phyloP scores from a whole-genome alignment of 2,797 vertebrate genomes.

The Scarus forsteni region DNA sequence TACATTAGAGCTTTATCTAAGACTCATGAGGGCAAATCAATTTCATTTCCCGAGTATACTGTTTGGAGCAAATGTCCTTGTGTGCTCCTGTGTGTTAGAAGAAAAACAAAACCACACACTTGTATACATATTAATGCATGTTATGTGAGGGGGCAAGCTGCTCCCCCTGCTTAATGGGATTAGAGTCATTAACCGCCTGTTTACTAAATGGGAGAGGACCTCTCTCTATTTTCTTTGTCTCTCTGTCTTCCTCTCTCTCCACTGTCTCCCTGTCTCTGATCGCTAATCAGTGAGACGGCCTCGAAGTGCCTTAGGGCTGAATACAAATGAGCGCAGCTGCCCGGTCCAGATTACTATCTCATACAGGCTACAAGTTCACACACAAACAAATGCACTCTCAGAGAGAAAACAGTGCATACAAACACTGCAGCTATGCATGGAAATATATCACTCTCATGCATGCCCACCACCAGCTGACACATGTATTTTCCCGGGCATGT shows the following conservation, averaged over 20 bases:
- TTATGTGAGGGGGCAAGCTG: constrained; percentile 64
- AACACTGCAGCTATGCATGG: constrained; percentile 18
- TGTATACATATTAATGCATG: constrained; percentile 66
- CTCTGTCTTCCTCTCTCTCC: constrained; percentile 40
- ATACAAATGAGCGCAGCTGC: constrained; percentile 78
- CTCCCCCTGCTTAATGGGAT: constrained; percentile 75
- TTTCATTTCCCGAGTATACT: constrained; percentile 54
- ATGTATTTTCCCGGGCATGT: constrained; percentile 55
- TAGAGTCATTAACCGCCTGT: constrained; percentile 80
- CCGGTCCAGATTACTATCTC: constrained; percentile 67
- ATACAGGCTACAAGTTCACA: constrained; percentile 48
- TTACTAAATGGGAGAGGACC: constrained; percentile 71
- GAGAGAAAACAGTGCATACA: constrained; percentile 43
- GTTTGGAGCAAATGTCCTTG: constrained; percentile 17
- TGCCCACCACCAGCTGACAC: constrained; percentile 49
- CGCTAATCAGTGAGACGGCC: constrained; percentile 70
- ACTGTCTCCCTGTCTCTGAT: constrained; percentile 63
- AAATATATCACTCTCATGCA: constrained; percentile 60
- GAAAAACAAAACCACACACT: constrained; percentile 35
- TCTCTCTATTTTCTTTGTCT: constrained; percentile 43
- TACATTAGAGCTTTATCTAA: constrained; percentile 47
- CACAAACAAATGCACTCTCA: constrained; percentile 1
- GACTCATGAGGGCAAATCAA: constrained; percentile 70
- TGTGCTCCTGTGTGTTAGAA: constrained; percentile 22
- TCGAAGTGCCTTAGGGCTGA: constrained; percentile 72